Percentiles rank a stretch among this genome's conserved stretches.
Evolutionary conservation across 2,888 invertebrate species (phyloP).

Genomic region (Andrena minutula): DNA sequence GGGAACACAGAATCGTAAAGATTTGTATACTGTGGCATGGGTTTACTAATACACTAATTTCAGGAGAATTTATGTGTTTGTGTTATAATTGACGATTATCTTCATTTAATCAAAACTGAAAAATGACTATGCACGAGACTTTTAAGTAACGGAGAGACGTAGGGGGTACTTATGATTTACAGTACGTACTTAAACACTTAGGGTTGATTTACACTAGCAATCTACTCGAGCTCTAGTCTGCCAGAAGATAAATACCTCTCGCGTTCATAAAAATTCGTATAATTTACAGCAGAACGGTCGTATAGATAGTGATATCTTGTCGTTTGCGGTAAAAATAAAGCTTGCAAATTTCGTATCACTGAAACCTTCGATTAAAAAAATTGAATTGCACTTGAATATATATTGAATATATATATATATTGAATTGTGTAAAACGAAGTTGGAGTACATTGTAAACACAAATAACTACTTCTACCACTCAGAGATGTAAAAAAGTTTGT

Average conservation of each 20-base stretch:
- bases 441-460: too few relatives aligned
- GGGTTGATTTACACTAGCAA: constrained; percentile 13
- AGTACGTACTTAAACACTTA: constrained; percentile 14
- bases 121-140: constrained; percentile 9
- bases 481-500: too few relatives aligned
- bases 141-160: constrained; percentile 3
- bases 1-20: neutral
- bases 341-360: neutral
- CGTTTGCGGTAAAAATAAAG: neutral
- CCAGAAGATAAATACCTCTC: neutral
- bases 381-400: neutral
- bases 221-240: constrained; percentile 10
- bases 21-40: too few relatives aligned
- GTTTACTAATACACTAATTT: too few relatives aligned
- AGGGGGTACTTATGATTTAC: constrained; percentile 3
- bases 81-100: neutral
- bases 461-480: too few relatives aligned
- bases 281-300: neutral
- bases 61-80: neutral
- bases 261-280: constrained; percentile 10
- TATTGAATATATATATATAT: too few relatives aligned
- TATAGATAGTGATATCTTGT: neutral
- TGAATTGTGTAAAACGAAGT: neutral
- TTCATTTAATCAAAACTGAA: neutral
- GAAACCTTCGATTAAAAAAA: neutral